Conservation (phyloP, 2,888 invertebrate genomes). For the Polymixis flavicincta region DNA sequence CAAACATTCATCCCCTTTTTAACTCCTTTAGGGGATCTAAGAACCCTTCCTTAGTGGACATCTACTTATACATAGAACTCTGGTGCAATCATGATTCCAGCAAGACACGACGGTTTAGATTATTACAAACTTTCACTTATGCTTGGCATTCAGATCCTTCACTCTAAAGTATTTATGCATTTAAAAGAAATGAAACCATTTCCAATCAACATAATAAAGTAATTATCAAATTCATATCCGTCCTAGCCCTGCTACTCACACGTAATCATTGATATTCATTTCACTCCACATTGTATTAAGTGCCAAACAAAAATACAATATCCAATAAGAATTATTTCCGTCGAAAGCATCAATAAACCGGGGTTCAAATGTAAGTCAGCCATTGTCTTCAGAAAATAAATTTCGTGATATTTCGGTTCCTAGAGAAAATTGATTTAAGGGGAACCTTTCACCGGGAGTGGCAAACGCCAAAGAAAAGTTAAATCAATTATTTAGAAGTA, state of each 20-base stretch:
- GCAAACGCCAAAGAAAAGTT: constrained; percentile 75
- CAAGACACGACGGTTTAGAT: no score
- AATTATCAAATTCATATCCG: not conserved
- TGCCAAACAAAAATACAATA: constrained; percentile 34
- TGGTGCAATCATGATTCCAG: not conserved
- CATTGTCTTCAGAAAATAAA: constrained; percentile 54
- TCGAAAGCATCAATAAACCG: constrained; percentile 43
- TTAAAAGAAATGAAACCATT: not conserved
- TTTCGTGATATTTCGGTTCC: constrained; percentile 69
- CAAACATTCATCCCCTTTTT: not conserved
- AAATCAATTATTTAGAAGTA: constrained; percentile 78
- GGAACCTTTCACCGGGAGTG: constrained; percentile 81
- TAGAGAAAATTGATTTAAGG: constrained; percentile 79
- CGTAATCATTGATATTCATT: constrained; percentile 5
- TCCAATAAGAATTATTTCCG: constrained; percentile 28
- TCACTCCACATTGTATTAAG: constrained; percentile 15
- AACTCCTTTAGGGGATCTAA: no score
- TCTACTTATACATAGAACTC: not conserved
- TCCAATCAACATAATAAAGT: not conserved
- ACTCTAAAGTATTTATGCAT: not conserved
- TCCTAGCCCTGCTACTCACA: not conserved
- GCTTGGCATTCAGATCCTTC: not conserved
- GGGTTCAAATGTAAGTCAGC: constrained; percentile 37
- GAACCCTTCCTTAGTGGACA: not conserved
- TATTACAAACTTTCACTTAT: no score